These are phyloP conservation scores for Pseudococcus longispinus DNA, from an alignment of 2,888 invertebrate species.

Conservation along the genomic window DNA sequence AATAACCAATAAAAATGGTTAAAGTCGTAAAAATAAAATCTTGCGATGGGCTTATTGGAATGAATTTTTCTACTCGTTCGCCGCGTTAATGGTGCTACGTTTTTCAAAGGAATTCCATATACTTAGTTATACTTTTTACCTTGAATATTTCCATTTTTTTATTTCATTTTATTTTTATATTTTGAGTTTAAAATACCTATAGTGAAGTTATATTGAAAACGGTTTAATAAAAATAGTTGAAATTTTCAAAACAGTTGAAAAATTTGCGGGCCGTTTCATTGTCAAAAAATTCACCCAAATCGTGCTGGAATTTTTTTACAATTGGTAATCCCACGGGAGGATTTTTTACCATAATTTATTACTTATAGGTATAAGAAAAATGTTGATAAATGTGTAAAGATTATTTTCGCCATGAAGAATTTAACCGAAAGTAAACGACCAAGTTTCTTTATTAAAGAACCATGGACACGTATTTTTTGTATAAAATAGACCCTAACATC, in stretches of 20 bases:
- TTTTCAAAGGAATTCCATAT: neutral
- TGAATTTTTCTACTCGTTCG: neutral
- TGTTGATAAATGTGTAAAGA: neutral
- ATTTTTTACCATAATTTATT: neutral
- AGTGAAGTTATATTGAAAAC: neutral
- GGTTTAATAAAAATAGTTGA: neutral
- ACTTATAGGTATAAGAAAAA: neutral
- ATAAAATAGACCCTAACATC: neutral
- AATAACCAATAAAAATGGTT: neutral
- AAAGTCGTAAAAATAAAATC: neutral
- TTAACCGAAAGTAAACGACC: neutral
- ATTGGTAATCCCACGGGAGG: neutral
- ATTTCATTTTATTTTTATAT: neutral
- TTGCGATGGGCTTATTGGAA: neutral
- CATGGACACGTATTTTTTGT: neutral
- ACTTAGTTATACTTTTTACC: neutral
- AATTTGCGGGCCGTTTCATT: neutral
- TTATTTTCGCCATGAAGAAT: neutral
- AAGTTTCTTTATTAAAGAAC: neutral
- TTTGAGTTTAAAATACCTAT: neutral
- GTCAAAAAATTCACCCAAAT: neutral
- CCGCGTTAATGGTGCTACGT: neutral
- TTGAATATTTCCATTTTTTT: neutral
- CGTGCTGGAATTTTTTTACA: neutral
- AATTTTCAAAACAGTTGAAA: neutral